These are phyloP conservation scores for Clarias fuscus DNA, from an alignment of 2,797 vertebrate genomes.

Conservation along the genomic window DNA sequence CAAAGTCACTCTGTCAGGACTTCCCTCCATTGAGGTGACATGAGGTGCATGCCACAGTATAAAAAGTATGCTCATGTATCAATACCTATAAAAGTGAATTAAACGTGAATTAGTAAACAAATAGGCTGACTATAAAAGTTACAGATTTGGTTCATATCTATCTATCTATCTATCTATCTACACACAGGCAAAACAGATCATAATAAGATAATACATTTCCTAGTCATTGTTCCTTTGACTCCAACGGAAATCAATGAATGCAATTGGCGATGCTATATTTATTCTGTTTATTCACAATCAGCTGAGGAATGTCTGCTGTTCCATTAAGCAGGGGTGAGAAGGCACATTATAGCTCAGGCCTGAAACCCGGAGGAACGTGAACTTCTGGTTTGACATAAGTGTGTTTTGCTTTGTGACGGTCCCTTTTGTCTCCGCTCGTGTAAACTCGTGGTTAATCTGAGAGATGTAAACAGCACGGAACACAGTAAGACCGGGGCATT, in stretches of 20 bases:
- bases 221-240: slow-evolving; percentile 28
- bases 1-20: background rate
- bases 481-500: slow-evolving; percentile 27
- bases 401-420: slow-evolving; percentile 49
- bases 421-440: slow-evolving; percentile 53
- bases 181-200: background rate
- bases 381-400: slow-evolving; percentile 57
- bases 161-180: background rate
- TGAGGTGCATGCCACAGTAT: background rate
- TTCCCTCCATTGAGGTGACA: background rate
- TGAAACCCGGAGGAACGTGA: slow-evolving; percentile 50
- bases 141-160: background rate
- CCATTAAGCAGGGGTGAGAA: slow-evolving; percentile 25
- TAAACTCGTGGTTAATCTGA: slow-evolving; percentile 53
- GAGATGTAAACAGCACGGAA: slow-evolving; percentile 50
- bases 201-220: background rate
- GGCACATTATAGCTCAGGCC: slow-evolving; percentile 29
- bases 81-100: background rate
- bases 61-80: background rate
- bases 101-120: background rate
- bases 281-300: slow-evolving; percentile 44
- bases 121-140: background rate
- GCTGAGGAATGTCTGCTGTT: slow-evolving; percentile 42
- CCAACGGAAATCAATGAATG: slow-evolving; percentile 25
- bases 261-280: slow-evolving; percentile 40